A percentile compares a stretch with the other conserved stretches of the same genome.
phyloP scores from a whole-genome alignment of 1,140 invertebrate species.

The Drosophila auraria region DNA sequence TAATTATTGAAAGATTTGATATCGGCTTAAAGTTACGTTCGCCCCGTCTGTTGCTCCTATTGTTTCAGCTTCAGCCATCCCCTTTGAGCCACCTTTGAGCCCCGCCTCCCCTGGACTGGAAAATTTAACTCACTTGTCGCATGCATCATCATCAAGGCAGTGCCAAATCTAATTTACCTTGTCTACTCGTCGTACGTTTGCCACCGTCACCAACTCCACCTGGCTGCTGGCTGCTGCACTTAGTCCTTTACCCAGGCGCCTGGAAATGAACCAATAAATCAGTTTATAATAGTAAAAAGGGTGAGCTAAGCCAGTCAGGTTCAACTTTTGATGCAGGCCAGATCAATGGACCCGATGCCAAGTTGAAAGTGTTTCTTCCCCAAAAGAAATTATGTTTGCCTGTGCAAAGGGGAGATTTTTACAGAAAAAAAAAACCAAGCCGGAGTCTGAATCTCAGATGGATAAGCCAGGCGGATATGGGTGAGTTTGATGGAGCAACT shows the following conservation, averaged over 20 bases:
- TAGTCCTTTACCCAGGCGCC: constrained; percentile 39
- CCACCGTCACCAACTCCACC: background rate
- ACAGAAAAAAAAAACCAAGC: background rate
- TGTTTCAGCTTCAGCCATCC: constrained; percentile 38
- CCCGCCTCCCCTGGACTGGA: background rate
- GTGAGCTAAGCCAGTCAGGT: constrained; percentile 42
- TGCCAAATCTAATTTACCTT: constrained; percentile 71
- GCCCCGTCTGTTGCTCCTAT: constrained; percentile 43
- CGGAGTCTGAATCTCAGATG: constrained; percentile 7
- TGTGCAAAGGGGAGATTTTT: constrained; percentile 22
- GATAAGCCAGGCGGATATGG: constrained; percentile 3
- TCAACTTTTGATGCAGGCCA: constrained; percentile 68
- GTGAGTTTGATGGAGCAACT: background rate
- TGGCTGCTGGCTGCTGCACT: constrained; percentile 28
- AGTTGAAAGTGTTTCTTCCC: constrained; percentile 62
- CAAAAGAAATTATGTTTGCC: constrained; percentile 62
- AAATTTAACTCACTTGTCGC: constrained; percentile 75
- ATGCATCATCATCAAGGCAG: constrained; percentile 70
- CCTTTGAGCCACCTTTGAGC: too few relatives aligned
- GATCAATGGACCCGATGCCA: constrained; percentile 59
- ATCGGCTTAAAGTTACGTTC: constrained; percentile 74
- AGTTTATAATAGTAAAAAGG: constrained; percentile 75
- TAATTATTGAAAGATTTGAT: constrained; percentile 82
- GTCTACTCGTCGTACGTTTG: constrained; percentile 12
- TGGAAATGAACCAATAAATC: constrained; percentile 82